A percentile compares a stretch with the other conserved stretches of the same genome.
These are phyloP conservation scores for Eristalinus aeneus DNA, from an alignment of 2,888 invertebrate genomes.

Conservation along the genomic window DNA sequence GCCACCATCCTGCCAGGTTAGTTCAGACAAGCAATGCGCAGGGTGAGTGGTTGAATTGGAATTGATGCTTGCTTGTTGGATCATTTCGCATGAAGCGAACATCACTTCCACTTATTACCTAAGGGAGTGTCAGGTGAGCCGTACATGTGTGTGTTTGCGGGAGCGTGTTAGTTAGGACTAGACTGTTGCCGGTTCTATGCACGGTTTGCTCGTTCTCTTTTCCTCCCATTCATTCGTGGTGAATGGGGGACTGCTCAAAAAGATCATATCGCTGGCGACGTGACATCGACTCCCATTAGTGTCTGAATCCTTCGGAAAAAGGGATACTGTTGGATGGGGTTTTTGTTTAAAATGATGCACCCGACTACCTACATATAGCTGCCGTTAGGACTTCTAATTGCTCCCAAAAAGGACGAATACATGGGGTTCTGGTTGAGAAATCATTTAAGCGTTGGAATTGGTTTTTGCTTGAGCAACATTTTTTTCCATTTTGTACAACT, in stretches of 20 bases:
- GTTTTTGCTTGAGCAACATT: neutral
- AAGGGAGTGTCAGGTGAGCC: conserved; percentile 59
- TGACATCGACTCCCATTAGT: conserved; percentile 65
- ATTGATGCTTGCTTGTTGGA: conserved; percentile 56
- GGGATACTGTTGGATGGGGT: conserved; percentile 33
- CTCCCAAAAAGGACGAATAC: conserved; percentile 32
- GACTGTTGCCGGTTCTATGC: conserved; percentile 46
- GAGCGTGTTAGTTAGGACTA: conserved; percentile 1
- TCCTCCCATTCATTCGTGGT: conserved; percentile 4
- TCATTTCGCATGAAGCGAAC: conserved; percentile 68
- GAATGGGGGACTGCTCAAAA: conserved; percentile 19
- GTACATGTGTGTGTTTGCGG: conserved; percentile 18
- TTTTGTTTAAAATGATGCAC: conserved; percentile 39
- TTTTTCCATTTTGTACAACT: neutral
- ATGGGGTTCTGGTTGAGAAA: conserved; percentile 47
- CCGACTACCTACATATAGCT: neutral
- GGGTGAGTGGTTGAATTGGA: conserved; percentile 4
- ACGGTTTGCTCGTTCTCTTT: neutral
- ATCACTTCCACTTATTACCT: conserved; percentile 70
- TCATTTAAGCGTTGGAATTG: conserved; percentile 42
- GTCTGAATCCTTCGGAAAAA: conserved; percentile 41
- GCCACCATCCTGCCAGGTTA: neutral
- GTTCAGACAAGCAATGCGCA: neutral
- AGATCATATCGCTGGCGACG: conserved; percentile 50
- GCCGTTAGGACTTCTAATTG: conserved; percentile 49